Conservation (phyloP, 2,888 invertebrate species). For the Automeris io region DNA sequence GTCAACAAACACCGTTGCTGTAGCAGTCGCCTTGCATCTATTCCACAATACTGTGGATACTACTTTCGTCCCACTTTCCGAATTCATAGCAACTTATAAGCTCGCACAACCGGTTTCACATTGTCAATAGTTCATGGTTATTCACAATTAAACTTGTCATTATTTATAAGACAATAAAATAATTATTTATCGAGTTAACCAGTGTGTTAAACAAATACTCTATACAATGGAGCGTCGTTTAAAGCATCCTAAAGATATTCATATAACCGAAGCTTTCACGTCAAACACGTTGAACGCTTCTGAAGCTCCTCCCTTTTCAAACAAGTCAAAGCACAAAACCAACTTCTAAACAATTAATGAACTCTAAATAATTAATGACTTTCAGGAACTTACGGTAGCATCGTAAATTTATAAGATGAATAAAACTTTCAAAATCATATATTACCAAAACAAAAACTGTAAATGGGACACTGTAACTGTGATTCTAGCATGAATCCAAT, state of each 20-base stretch:
- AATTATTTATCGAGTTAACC: neutral
- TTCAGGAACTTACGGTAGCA: conserved; percentile 25
- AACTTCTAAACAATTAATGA: conserved; percentile 52
- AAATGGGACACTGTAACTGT: conserved; percentile 38
- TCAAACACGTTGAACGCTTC: conserved; percentile 42
- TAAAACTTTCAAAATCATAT: conserved; percentile 9
- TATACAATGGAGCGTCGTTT: conserved; percentile 4
- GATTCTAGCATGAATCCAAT: conserved; percentile 71
- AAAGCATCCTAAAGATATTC: conserved; percentile 22
- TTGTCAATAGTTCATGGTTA: neutral
- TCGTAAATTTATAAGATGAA: conserved; percentile 11
- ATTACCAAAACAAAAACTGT: conserved; percentile 23
- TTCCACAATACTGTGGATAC: conserved; percentile 42
- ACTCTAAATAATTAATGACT: conserved; percentile 43
- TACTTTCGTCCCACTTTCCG: conserved; percentile 58
- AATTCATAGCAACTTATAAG: conserved; percentile 28
- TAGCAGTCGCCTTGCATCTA: conserved; percentile 64
- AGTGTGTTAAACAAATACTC: conserved; percentile 4
- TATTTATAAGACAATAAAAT: neutral
- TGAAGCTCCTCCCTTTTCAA: conserved; percentile 43
- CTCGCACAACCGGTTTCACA: conserved; percentile 14
- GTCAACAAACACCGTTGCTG: conserved; percentile 69
- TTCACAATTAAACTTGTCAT: neutral
- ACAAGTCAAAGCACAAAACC: conserved; percentile 49
- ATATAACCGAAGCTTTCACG: conserved; percentile 20